Conservation (phyloP, 2,113 vertebrate species). For the Pangasianodon gigas region DNA sequence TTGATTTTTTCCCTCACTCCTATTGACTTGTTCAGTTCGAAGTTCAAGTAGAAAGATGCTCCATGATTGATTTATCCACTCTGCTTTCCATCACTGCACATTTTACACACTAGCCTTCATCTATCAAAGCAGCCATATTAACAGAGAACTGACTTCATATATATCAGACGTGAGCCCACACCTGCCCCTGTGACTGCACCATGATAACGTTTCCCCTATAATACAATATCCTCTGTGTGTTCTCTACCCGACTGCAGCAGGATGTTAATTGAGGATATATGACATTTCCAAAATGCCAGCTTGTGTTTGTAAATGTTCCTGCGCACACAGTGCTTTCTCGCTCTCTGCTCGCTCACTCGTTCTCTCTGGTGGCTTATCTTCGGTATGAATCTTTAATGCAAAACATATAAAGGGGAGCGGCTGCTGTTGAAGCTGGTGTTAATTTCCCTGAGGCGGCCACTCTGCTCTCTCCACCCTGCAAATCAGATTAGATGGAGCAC, state of each 20-base stretch:
- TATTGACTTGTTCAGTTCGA: background rate
- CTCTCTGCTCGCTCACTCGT: background rate
- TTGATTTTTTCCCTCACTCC: background rate
- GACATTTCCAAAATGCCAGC: constrained; percentile 50
- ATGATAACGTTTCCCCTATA: constrained; percentile 6
- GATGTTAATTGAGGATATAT: constrained; percentile 46
- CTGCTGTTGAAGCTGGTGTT: constrained; percentile 34
- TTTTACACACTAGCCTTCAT: background rate
- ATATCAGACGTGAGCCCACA: background rate
- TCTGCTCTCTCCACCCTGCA: constrained; percentile 33
- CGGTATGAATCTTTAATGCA: constrained; percentile 48
- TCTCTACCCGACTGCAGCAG: constrained; percentile 1
- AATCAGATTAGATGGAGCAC: constrained; percentile 53
- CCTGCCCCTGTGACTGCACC: background rate
- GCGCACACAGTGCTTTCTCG: background rate
- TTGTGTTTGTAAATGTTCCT: constrained; percentile 41
- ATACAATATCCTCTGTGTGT: constrained; percentile 1
- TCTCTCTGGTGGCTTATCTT: constrained; percentile 17
- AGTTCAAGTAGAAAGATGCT: background rate
- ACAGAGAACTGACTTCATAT: background rate
- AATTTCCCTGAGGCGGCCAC: constrained; percentile 31
- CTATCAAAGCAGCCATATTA: background rate
- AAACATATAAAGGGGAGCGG: constrained; percentile 30
- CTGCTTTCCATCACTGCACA: background rate
- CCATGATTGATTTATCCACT: background rate